Base-by-base conservation (phyloP, 2,797 vertebrate genomes). In the Cichlasoma orientale region DNA sequence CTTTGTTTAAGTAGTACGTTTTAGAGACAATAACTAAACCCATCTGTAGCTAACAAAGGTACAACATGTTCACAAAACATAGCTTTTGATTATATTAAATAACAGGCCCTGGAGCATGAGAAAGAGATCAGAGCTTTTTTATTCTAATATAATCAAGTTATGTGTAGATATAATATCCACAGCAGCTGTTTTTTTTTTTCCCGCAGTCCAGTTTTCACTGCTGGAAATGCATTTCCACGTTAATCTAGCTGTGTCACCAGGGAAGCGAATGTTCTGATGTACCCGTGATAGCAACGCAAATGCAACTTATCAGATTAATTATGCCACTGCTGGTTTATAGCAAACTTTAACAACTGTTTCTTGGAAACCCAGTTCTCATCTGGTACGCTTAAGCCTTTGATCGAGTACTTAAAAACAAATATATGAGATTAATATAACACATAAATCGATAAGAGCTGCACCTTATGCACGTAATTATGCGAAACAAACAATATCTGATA, bases 61-160 rank as follows among this genome's bases (percentile, higher is more conserved):
- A 87, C 66, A 79, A 50, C 50, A 80, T 82, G 81, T 79, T 70
- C 78, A 86, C 61, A 63, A 76, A 85, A 50, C 44, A 74, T 14
- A 84, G 41, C 8, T 80, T 83, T 66, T 83, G 52, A 92, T 91
- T 59, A 50, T 79, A 84, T 91, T 90, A 86, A 7, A 79, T 71
- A 77, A 55, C 19, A 77, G 16, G 19, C 66, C 86, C 83, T 79
- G 53, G 75, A 77, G 86, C 75, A 1, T 19, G 68, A 57, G 3
- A 50, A 23, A 16, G 25, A 71, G 57, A 83, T 58, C 1, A 16
- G 36, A 80, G 63, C 72, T 86, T 88, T 90, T 81, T 86, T 56
- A 82, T 70, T 81, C 11, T 71, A 80, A 29, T 21, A 75, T 84
- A 87, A 92, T 90, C 19, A 79, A 50, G 74, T 93, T 87, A 81